These are phyloP conservation scores for Hemicordylus capensis DNA, from an alignment of 2,113 vertebrate species.

Conservation along the genomic window DNA sequence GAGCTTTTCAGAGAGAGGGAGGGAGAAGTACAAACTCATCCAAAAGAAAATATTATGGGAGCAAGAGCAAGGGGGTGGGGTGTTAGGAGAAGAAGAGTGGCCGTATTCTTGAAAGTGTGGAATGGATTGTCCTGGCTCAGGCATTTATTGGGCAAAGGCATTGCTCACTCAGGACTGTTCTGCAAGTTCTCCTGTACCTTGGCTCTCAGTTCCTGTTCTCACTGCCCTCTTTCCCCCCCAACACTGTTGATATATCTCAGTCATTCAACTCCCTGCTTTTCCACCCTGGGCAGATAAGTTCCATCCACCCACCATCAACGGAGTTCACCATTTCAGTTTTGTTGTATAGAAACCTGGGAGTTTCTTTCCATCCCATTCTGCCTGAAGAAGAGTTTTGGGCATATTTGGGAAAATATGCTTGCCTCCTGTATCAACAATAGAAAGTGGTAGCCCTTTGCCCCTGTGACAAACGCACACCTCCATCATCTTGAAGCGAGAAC, in stretches of 20 bases:
- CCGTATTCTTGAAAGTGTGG: not conserved
- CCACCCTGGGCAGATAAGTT: not conserved
- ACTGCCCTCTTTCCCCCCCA: not conserved
- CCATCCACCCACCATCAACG: no score
- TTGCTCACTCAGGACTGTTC: not conserved
- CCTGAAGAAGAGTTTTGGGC: not conserved
- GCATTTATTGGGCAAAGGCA: not conserved
- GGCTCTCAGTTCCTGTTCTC: not conserved
- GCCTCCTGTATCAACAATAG: not conserved
- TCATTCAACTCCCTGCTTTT: not conserved
- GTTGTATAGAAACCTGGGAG: not conserved
- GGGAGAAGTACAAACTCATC: not conserved
- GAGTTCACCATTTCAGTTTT: not conserved
- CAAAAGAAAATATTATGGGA: slow-evolving; percentile 31
- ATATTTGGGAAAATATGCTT: not conserved
- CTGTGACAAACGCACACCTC: no score
- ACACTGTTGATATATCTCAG: not conserved
- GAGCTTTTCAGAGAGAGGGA: slow-evolving; percentile 24
- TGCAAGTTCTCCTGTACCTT: not conserved
- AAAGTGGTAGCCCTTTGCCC: not conserved
- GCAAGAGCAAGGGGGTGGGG: not conserved
- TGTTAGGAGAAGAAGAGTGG: not conserved
- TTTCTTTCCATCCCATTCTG: not conserved
- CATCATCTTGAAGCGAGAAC: no score
- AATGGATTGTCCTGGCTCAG: not conserved